These are phyloP conservation scores for Clinocottus analis DNA, from an alignment of 2,113 vertebrate genomes.

Conservation along the genomic window DNA sequence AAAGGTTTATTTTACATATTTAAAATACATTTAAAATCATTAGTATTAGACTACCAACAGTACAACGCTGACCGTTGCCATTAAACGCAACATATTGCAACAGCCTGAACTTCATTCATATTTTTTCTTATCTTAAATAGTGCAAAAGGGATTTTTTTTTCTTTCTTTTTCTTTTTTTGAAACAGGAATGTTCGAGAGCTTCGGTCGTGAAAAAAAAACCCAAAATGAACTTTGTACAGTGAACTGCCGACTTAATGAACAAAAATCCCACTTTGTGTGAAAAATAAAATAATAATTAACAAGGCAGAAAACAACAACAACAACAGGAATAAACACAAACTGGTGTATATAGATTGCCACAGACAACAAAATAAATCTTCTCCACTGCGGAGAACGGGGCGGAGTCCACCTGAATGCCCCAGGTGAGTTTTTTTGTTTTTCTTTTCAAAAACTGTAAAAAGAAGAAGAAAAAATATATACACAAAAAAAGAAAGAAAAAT, in stretches of 20 bases:
- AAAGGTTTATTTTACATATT: slow-evolving; percentile 99
- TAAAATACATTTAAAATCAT: slow-evolving; percentile 98
- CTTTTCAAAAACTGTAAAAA: slow-evolving; percentile 75
- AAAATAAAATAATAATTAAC: slow-evolving; percentile 76
- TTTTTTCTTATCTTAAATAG: slow-evolving; percentile 93
- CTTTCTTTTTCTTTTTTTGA: slow-evolving; percentile 66
- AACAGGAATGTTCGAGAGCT: slow-evolving; percentile 96
- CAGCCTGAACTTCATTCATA: slow-evolving; percentile 94
- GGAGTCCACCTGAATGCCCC: slow-evolving; percentile 81
- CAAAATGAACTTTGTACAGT: slow-evolving; percentile 89
- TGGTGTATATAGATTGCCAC: slow-evolving; percentile 93
- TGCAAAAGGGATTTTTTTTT: slow-evolving; percentile 89
- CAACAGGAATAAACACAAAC: slow-evolving; percentile 84
- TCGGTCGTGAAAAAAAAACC: slow-evolving; percentile 81
- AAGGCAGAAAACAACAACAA: slow-evolving; percentile 49
- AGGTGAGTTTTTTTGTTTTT: slow-evolving; percentile 49
- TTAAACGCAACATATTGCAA: slow-evolving; percentile 94
- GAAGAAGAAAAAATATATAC: slow-evolving; percentile 74
- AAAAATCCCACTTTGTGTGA: slow-evolving; percentile 75
- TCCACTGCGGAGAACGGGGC: slow-evolving; percentile 87
- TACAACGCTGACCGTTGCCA: slow-evolving; percentile 92
- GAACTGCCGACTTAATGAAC: slow-evolving; percentile 86
- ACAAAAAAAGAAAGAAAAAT: slow-evolving; percentile 77
- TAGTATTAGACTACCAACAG: slow-evolving; percentile 88
- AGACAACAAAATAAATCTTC: slow-evolving; percentile 91